These are phyloP conservation scores for Zeuzera pyrina DNA, from an alignment of 2,888 invertebrate genomes.

Conservation along the genomic window DNA sequence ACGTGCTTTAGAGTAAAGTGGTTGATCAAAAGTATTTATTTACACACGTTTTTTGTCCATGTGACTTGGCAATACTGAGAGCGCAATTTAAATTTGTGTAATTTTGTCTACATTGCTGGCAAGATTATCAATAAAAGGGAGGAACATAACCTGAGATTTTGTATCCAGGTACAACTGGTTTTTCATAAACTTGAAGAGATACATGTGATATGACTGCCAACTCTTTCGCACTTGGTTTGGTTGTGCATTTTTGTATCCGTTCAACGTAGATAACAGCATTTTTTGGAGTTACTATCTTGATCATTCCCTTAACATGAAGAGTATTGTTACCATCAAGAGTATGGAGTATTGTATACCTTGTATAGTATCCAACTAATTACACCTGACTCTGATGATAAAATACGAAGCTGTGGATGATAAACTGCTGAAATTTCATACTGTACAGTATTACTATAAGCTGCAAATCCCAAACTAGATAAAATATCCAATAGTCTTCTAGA, in stretches of 20 bases:
- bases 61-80: conserved; percentile 12
- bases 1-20: conserved; percentile 25
- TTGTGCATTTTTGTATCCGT: too few species aligned
- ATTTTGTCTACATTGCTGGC: conserved; percentile 25
- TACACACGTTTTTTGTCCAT: conserved; percentile 17
- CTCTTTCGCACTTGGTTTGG: too few species aligned
- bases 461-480: conserved; percentile 11
- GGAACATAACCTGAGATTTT: conserved; percentile 20
- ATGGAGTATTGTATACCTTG: conserved; percentile 12
- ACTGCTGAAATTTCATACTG: conserved; percentile 9
- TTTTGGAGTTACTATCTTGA: conserved; percentile 11
- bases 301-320: conserved; percentile 15
- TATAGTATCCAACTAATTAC: conserved; percentile 16
- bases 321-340: conserved; percentile 14
- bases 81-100: conserved; percentile 23
- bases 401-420: conserved; percentile 8
- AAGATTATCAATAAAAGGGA: conserved; percentile 31
- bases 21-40: conserved; percentile 32
- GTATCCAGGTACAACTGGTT: conserved; percentile 19
- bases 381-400: conserved; percentile 8
- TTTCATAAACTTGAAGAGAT: conserved; percentile 6
- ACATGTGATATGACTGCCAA: conserved; percentile 9
- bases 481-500: conserved; percentile 11
- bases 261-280: too few species aligned
- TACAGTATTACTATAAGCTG: conserved; percentile 10